Conservation (phyloP, 2,113 vertebrate genomes). For the Eublepharis macularius region DNA sequence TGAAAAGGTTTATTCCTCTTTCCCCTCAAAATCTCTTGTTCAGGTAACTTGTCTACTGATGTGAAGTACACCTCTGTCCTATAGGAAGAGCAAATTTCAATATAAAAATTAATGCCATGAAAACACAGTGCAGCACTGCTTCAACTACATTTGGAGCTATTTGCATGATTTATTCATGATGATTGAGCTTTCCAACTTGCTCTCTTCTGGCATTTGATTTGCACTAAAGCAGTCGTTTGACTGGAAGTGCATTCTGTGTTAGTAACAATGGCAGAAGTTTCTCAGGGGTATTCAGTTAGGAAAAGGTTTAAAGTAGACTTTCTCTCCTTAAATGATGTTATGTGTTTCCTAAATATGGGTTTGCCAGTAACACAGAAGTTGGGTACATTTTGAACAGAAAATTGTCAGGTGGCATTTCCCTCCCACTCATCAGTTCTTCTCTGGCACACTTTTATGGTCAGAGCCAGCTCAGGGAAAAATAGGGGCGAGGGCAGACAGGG, state of each 20-base stretch:
- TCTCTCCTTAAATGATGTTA: not conserved
- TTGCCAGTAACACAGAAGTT: not conserved
- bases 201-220: not conserved
- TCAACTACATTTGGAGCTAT: not conserved
- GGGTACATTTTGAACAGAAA: not conserved
- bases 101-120: not conserved
- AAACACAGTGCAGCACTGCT: not conserved
- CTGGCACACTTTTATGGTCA: not conserved
- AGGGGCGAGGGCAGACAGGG: not conserved
- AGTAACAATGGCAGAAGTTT: not conserved
- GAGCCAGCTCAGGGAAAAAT: not conserved
- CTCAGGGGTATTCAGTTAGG: not conserved
- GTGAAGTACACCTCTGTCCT: not conserved
- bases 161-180: constrained; percentile 23
- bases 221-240: not conserved
- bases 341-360: not conserved
- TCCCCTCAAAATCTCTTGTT: not conserved
- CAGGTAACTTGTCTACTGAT: not conserved
- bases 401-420: not conserved
- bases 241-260: not conserved
- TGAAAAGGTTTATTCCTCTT: not conserved
- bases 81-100: not conserved
- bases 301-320: not conserved
- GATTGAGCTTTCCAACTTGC: constrained; percentile 10
- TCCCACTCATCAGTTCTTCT: not conserved